These are phyloP conservation scores for Cercopithecus mona DNA, from an alignment of 2,113 vertebrate species.

Conservation along the genomic window DNA sequence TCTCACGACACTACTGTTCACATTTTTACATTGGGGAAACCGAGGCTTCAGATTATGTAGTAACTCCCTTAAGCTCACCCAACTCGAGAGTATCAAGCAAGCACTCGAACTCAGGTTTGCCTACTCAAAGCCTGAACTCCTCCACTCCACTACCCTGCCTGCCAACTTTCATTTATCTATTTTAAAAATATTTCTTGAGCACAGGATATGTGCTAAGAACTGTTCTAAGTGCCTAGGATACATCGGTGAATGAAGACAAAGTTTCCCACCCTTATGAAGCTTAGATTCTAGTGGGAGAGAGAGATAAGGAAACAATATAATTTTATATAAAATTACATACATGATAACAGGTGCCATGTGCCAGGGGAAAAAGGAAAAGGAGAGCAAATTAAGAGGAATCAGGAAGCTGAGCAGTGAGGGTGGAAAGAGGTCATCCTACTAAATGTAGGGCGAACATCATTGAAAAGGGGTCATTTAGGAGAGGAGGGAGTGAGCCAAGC, in stretches of 20 bases:
- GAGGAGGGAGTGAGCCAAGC: background rate
- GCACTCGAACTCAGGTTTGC: background rate
- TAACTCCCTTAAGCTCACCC: background rate
- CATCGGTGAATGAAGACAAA: background rate
- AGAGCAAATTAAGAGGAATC: background rate
- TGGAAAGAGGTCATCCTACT: background rate
- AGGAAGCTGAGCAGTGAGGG: too few species aligned
- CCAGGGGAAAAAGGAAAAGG: background rate
- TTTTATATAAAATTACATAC: background rate
- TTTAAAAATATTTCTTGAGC: conserved; percentile 3
- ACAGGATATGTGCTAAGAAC: background rate
- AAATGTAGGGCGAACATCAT: background rate
- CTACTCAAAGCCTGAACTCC: background rate
- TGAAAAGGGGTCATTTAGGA: background rate
- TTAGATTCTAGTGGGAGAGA: background rate
- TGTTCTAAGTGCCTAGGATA: background rate
- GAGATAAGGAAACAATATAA: background rate
- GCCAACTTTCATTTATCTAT: background rate
- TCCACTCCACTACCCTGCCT: background rate
- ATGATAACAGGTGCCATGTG: background rate
- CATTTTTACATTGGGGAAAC: background rate
- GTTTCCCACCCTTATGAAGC: background rate
- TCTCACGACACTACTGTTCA: background rate
- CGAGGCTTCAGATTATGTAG: background rate
- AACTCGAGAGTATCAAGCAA: background rate